Conservation (phyloP, 2,888 invertebrate genomes). For the Steinernema scapterisci region DNA sequence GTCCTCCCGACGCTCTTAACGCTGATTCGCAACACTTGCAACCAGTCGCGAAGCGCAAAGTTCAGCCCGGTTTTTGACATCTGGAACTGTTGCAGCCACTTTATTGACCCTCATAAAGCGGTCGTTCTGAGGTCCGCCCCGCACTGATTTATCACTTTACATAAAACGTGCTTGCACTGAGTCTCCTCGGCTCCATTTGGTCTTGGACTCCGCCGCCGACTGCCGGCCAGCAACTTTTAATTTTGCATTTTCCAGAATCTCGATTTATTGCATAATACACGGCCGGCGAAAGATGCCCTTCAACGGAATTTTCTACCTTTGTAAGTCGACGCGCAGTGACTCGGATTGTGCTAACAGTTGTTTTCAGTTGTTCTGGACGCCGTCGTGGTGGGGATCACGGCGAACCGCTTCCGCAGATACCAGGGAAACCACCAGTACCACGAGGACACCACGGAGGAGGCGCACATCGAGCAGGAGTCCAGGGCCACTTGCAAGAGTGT, state of each 20-base stretch:
- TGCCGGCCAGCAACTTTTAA: not conserved
- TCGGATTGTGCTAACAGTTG: not conserved
- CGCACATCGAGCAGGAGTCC: constrained; percentile 30
- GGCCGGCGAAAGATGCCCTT: not conserved
- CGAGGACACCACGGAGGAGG: constrained; percentile 1
- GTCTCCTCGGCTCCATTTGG: constrained; percentile 25
- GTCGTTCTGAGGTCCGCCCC: constrained; percentile 21
- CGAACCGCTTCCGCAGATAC: not conserved
- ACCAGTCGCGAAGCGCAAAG: not conserved
- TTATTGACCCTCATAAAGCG: constrained; percentile 31
- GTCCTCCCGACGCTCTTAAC: not conserved
- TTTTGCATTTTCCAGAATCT: constrained; percentile 22
- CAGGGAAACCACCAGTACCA: constrained; percentile 26
- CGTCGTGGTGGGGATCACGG: not conserved
- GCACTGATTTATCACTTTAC: constrained; percentile 32
- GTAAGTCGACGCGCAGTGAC: not conserved
- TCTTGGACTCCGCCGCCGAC: not conserved
- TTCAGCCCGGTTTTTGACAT: constrained; percentile 3
- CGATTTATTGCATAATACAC: constrained; percentile 17
- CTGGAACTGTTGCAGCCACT: constrained; percentile 27
- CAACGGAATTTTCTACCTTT: constrained; percentile 24
- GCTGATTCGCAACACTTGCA: not conserved
- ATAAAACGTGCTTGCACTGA: constrained; percentile 29
- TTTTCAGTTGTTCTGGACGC: constrained; percentile 11
- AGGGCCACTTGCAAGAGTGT: constrained; percentile 14